phyloP scores from a whole-genome alignment of 1,140 invertebrate species.

The Ptiloglossa arizonensis region DNA sequence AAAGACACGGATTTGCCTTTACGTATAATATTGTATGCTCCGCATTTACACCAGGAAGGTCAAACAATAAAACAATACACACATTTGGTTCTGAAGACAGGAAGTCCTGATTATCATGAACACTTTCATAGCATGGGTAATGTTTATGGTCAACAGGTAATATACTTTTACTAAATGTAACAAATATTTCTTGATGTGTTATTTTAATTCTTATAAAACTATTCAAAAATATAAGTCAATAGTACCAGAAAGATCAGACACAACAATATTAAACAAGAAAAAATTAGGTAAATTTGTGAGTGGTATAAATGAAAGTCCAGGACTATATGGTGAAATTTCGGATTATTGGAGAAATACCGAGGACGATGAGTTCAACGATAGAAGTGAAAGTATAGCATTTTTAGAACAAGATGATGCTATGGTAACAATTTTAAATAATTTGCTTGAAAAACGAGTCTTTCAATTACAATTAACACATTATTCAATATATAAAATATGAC shows the following conservation, averaged over 20 bases:
- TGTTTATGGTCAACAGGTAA: conserved; percentile 28
- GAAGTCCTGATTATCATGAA: conserved; percentile 64
- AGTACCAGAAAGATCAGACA: not conserved
- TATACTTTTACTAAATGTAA: not conserved
- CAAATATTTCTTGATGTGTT: not conserved
- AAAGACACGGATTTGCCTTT: conserved; percentile 38
- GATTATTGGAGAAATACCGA: conserved; percentile 68
- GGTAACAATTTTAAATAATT: conserved; percentile 28
- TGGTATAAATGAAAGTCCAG: conserved; percentile 69
- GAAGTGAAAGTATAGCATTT: conserved; percentile 29
- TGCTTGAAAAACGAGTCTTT: not conserved
- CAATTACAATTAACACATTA: not conserved
- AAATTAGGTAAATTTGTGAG: conserved; percentile 33
- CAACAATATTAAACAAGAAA: conserved; percentile 5
- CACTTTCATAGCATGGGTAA: conserved; percentile 59
- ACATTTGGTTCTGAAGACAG: conserved; percentile 67
- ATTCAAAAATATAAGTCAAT: conserved; percentile 4
- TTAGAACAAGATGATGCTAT: conserved; percentile 24
- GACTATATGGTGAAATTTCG: conserved; percentile 71
- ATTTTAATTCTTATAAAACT: not conserved
- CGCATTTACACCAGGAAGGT: conserved; percentile 67
- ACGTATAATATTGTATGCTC: conserved; percentile 73
- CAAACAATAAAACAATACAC: conserved; percentile 59
- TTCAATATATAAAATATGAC: not conserved
- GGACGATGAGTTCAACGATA: conserved; percentile 33